Base-by-base conservation (phyloP, 2,888 invertebrate genomes). In the Entomobrya multifasciata region DNA sequence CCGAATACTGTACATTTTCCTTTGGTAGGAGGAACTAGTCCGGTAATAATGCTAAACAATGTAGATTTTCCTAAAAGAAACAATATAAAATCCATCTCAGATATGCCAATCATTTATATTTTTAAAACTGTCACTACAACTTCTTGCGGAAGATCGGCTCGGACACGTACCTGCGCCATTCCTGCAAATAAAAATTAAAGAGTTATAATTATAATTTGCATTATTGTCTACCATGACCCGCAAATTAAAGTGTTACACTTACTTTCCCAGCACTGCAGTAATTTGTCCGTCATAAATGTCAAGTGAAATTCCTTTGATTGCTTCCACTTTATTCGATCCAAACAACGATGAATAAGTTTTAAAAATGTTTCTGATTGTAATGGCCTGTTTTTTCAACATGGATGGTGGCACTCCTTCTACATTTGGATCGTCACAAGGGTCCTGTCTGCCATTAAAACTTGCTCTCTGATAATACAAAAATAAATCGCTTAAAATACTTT, bases 261-360 rank as follows among this genome's bases (percentile, higher is more conserved):
- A 84, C 88, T 83, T 70, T 80, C 97, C 97, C 87, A 97, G 93
- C 25, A 97, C 95, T 0, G 96, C 96, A 0, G 97, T 97, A 88
- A 97, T 97, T 92, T 97, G 96, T 0, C 95, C 96, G 92, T 97
- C 96, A 93, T 97, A 97, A 88, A 97, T 96, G 83, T 96, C 96
- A 84, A 97, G 22, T 0, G 91, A 89, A 78, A 91, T 88, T 87
- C 92, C 96, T 90, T 96, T 95, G 0, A 96, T 95, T 0, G 96
- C 96, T 91, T 95, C 95, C 6, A 95, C 95, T 0, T 95, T 94
- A 86, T 94, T 89, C n/a, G 87, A 74, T 17, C 86, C 70, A 52
- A 85, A 94, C 0, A 95, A 94, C 91, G 95, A 95, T 88, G 95
- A 94, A 92, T 95, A 96, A 1, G 94, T 95, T 92, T 96, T 96